phyloP scores from a whole-genome alignment of 2,888 invertebrate genomes.

The Rotaria macrura region DNA sequence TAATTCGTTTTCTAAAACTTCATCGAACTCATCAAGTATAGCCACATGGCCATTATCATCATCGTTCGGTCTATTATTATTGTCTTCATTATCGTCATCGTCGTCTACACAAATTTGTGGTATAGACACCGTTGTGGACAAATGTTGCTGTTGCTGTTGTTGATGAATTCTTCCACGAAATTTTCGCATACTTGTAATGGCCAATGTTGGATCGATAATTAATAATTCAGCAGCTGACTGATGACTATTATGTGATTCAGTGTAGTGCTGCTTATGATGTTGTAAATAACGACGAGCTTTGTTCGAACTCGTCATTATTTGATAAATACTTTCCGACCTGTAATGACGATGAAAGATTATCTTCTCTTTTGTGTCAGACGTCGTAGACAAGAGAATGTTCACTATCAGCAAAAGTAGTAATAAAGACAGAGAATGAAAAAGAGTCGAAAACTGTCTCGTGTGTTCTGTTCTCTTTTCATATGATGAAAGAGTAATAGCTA shows the following conservation, averaged over 20 bases:
- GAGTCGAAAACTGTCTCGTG: background rate
- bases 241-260: background rate
- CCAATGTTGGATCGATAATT: background rate
- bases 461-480: constrained; percentile 12
- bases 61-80: background rate
- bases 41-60: background rate
- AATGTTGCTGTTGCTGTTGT: background rate
- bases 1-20: constrained; percentile 16
- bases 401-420: background rate
- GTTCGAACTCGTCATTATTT: background rate
- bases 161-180: background rate
- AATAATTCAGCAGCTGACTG: background rate
- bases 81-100: background rate
- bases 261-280: constrained; percentile 1
- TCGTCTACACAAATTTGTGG: constrained; percentile 14
- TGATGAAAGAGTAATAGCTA: background rate
- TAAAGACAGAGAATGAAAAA: background rate
- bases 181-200: background rate
- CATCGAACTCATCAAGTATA: constrained; percentile 12
- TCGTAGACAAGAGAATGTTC: constrained; percentile 8
- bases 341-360: background rate
- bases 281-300: constrained; percentile 4
- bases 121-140: background rate
- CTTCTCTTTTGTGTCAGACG: background rate
- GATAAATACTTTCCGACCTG: background rate